Evolutionary conservation across 2,888 invertebrate species (phyloP), one percentile per base, ranked within the genome.

Genomic region (Platycnemis pennipes): DNA sequence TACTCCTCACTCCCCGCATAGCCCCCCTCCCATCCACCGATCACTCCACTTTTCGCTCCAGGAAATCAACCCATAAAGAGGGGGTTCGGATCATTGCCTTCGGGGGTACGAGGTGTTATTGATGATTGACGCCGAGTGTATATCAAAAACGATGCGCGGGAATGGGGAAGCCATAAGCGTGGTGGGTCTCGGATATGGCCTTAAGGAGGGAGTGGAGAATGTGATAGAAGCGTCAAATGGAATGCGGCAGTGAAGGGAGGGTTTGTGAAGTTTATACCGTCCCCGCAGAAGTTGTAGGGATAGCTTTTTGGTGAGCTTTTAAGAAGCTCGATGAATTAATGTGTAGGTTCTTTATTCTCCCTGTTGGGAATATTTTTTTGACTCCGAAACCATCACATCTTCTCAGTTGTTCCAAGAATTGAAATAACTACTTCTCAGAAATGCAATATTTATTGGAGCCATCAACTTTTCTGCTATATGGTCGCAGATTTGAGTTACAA

Each of bases 81-180:
- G 11, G 63, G 63, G 91, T 69, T 77, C 77, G 91, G 63, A 91
- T 91, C 91, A 91, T 91, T 91, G 42, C 91, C 26, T 63, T 26
- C 42, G 26, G 87, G 87, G 86, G 87, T 42, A 44, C 77, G 77
- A 87, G 63, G 63, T 16, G 56, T 91, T 91, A 91, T 69, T n/a
- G 63, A 69, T 63, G 63, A 69, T 91, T 91, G 91, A 91, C 63
- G 91, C n/a, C 44, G 53, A n/a, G 22, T 22, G 91, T 91, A 91
- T 91, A 63, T 91, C 91, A 91, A 69, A 91, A 69, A 91, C 56
- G 91, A 91, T 63, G 91, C 42, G 42, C 56, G 37, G 89, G 53
- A 56, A 89, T 63, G 63, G 63, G 45, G 44, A 63, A n/a, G 56
- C 56, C 16, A 63, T 91, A 91, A 91, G 26, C n/a, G 91, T 16